phyloP scores from a whole-genome alignment of 2,888 invertebrate genomes.

The Amaurobius ferox region DNA sequence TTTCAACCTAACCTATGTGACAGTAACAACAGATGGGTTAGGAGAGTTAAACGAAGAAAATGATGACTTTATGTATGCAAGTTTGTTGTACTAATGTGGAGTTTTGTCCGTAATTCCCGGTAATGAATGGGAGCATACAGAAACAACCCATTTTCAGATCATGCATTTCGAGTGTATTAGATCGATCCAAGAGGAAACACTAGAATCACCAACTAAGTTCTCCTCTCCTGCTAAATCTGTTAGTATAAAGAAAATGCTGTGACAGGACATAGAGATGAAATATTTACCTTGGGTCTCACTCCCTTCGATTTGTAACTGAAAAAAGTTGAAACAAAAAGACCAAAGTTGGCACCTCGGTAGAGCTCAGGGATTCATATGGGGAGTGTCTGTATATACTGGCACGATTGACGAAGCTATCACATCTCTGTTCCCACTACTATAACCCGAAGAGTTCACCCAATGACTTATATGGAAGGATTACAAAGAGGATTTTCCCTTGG shows the following conservation, averaged over 20 bases:
- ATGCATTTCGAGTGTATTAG: background rate
- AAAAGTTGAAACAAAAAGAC: background rate
- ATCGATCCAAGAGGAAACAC: background rate
- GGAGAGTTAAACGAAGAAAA: background rate
- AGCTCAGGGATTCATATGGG: no score
- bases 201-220: background rate
- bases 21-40: background rate
- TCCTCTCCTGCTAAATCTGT: background rate
- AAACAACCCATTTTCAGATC: conserved; percentile 17
- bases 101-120: no score
- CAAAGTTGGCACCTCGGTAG: no score
- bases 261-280: background rate
- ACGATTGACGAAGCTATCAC: no score
- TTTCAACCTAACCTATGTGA: conserved; percentile 8
- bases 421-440: no score
- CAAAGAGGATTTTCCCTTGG: no score
- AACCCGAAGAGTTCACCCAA: no score
- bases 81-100: background rate
- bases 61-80: conserved; percentile 19
- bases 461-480: no score
- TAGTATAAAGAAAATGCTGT: conserved; percentile 8
- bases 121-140: background rate
- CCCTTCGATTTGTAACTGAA: background rate
- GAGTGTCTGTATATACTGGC: no score
- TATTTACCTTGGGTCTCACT: background rate